A percentile compares a stretch with the other conserved stretches of the same genome.
phyloP scores from a whole-genome alignment of 2,113 vertebrate species.

The Melanerpes aurifrons region DNA sequence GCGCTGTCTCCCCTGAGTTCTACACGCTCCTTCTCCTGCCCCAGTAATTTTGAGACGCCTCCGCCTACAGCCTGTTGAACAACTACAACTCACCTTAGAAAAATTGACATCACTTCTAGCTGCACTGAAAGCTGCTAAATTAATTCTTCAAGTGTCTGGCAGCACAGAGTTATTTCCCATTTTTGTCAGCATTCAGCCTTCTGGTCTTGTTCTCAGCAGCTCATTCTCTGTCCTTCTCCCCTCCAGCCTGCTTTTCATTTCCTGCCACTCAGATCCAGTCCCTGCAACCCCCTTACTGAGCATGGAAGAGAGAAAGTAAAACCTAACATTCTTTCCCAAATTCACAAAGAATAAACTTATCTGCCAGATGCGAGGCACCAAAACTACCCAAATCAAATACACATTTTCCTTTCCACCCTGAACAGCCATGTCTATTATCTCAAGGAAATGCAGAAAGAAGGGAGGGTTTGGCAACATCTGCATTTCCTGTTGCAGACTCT shows the following conservation, averaged over 20 bases:
- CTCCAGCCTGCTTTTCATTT: constrained; percentile 25
- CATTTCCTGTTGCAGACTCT: background rate
- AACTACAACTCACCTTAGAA: background rate
- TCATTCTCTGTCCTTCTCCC: background rate
- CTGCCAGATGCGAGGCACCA: background rate
- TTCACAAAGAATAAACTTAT: background rate
- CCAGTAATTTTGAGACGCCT: background rate
- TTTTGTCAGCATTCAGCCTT: constrained; percentile 21
- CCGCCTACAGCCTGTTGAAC: background rate
- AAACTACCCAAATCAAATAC: background rate
- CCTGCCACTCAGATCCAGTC: background rate
- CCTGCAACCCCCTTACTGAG: background rate
- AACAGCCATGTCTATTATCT: background rate
- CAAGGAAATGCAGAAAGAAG: background rate
- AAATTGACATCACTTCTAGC: background rate
- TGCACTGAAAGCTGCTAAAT: background rate
- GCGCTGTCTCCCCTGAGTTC: background rate
- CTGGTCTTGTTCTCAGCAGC: background rate
- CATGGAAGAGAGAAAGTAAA: background rate
- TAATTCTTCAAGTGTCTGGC: background rate
- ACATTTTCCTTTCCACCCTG: background rate
- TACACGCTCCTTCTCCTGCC: background rate
- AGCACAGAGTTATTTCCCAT: background rate
- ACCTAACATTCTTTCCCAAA: background rate
- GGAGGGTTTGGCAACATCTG: background rate